phyloP scores from a whole-genome alignment of 2,888 invertebrate genomes.

The Sisyra nigra region DNA sequence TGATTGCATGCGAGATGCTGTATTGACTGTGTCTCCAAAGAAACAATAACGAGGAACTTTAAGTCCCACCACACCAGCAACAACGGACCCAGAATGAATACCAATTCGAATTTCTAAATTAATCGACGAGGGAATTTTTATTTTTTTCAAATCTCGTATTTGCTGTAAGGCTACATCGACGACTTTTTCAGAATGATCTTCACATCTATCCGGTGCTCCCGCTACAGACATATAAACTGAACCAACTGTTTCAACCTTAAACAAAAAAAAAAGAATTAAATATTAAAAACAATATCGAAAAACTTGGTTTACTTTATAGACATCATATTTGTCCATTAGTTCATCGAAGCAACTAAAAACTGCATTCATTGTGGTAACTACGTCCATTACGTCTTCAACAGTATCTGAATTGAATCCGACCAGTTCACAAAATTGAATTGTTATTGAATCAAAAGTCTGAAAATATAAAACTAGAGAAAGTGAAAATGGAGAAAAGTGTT shows the following conservation, averaged over 20 bases:
- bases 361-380: slow-evolving; percentile 71
- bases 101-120: slow-evolving; percentile 48
- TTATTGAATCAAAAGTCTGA: slow-evolving; percentile 60
- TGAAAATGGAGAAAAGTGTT: neutral
- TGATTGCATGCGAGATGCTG: slow-evolving; percentile 79
- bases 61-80: slow-evolving; percentile 73
- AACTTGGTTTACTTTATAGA: slow-evolving; percentile 57
- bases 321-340: slow-evolving; percentile 66
- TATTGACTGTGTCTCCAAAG: slow-evolving; percentile 84
- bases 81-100: slow-evolving; percentile 78
- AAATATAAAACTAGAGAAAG: slow-evolving; percentile 17
- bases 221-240: slow-evolving; percentile 84
- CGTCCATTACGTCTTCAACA: slow-evolving; percentile 51
- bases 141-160: slow-evolving; percentile 45
- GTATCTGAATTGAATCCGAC: slow-evolving; percentile 39
- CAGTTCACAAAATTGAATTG: slow-evolving; percentile 66
- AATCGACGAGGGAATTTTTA: slow-evolving; percentile 40
- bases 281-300: neutral
- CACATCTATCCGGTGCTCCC: slow-evolving; percentile 65
- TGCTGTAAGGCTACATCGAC: slow-evolving; percentile 66
- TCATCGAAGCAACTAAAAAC: slow-evolving; percentile 75
- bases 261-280: slow-evolving; percentile 6
- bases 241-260: slow-evolving; percentile 84
- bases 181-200: slow-evolving; percentile 58
- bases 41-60: slow-evolving; percentile 77